A percentile compares a stretch with the other conserved stretches of the same genome.
Conservation (phyloP, 2,888 invertebrate species). For the Synergus laeviventris region DNA sequence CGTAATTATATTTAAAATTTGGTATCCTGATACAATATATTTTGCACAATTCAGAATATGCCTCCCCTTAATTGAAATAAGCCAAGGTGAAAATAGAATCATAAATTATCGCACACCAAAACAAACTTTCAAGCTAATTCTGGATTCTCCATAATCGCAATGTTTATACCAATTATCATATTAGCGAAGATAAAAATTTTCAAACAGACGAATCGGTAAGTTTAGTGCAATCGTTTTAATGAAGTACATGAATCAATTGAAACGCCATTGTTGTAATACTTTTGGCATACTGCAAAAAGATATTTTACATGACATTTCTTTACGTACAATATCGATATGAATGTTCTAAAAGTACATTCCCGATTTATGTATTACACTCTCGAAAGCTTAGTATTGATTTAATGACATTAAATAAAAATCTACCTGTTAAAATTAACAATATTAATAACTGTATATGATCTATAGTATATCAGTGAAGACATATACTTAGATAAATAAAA, state of each 20-base stretch:
- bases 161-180: conserved; percentile 31
- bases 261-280: conserved; percentile 20
- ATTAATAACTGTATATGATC: conserved; percentile 52
- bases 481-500: conserved; percentile 67
- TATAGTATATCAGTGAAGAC: conserved; percentile 54
- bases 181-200: conserved; percentile 31
- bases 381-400: conserved; percentile 31
- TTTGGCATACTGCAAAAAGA: conserved; percentile 19
- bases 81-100: conserved; percentile 40
- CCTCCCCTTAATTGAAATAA: conserved; percentile 47
- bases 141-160: conserved; percentile 24
- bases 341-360: conserved; percentile 37
- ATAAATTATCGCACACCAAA: conserved; percentile 39
- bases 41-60: conserved; percentile 14
- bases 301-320: conserved; percentile 14
- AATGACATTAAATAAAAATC: conserved; percentile 45
- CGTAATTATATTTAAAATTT: conserved; percentile 20
- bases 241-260: conserved; percentile 39
- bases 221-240: conserved; percentile 34
- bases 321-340: conserved; percentile 23
- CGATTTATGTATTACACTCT: conserved; percentile 29
- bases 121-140: conserved; percentile 39
- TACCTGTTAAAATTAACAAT: conserved; percentile 59
- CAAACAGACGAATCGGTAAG: conserved; percentile 32
- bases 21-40: conserved; percentile 19